A percentile compares a stretch with the other conserved stretches of the same genome.
These are phyloP conservation scores for Tauraco hartlaubi DNA, from an alignment of 2,797 vertebrate species.

Conservation along the genomic window DNA sequence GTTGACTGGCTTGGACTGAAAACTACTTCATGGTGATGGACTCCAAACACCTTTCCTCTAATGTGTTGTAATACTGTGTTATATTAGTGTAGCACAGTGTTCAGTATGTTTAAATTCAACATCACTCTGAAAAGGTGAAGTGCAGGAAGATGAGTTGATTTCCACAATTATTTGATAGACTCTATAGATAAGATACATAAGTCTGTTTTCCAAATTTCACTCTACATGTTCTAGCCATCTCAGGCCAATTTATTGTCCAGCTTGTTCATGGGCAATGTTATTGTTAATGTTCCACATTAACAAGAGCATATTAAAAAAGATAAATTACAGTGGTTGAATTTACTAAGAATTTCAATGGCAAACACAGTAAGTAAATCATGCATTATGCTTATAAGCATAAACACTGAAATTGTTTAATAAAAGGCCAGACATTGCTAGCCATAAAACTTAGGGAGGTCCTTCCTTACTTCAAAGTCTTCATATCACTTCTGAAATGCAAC, in stretches of 20 bases:
- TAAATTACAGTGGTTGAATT: background rate
- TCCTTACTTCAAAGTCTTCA: background rate
- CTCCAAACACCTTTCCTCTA: background rate
- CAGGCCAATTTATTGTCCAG: background rate
- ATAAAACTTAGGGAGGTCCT: background rate
- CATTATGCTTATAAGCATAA: background rate
- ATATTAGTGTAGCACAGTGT: background rate
- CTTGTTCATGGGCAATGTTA: background rate
- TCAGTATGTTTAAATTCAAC: background rate
- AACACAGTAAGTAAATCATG: background rate
- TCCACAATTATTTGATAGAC: background rate
- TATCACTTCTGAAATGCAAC: background rate
- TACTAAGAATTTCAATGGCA: background rate
- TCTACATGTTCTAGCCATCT: background rate
- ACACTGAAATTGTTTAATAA: background rate
- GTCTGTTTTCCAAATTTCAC: background rate
- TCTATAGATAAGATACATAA: background rate
- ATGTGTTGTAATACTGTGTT: background rate
- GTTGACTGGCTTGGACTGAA: background rate
- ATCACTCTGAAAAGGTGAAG: background rate
- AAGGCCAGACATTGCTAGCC: background rate
- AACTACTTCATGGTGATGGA: background rate
- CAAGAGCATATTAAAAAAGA: background rate
- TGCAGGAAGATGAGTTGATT: background rate
- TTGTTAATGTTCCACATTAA: background rate